A percentile compares a stretch with the other conserved stretches of the same genome.
Conservation (phyloP, 2,888 invertebrate genomes). For the Taphrorychus bicolor region DNA sequence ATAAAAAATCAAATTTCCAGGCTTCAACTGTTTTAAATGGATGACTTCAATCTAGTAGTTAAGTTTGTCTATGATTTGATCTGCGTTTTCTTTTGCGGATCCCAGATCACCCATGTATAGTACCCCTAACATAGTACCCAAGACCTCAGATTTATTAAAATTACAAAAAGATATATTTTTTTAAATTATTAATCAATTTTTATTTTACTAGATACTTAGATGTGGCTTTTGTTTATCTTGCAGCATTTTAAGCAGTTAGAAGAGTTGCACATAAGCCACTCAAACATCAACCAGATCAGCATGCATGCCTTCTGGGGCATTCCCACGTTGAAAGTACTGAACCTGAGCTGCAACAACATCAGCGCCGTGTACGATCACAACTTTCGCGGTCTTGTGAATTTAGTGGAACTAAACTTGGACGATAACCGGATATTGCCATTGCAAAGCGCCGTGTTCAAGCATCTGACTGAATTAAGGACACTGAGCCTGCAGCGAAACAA, state of each 20-base stretch:
- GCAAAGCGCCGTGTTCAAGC: constrained; percentile 78
- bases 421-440: constrained; percentile 77
- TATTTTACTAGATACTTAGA: neutral
- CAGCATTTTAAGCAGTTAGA: constrained; percentile 64
- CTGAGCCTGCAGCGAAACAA: constrained; percentile 73
- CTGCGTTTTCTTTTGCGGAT: too few species aligned
- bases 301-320: constrained; percentile 84
- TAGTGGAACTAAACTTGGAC: constrained; percentile 74
- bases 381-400: constrained; percentile 78
- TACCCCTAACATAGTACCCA: too few species aligned
- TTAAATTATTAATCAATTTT: neutral
- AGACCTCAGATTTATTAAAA: too few species aligned
- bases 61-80: too few species aligned
- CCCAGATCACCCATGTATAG: too few species aligned
- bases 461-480: constrained; percentile 72
- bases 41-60: too few species aligned
- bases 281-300: constrained; percentile 79
- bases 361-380: constrained; percentile 73
- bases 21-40: too few species aligned
- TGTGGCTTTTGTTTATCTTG: neutral
- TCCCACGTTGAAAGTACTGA: constrained; percentile 64
- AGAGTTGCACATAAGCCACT: constrained; percentile 75
- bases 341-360: constrained; percentile 78
- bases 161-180: neutral
- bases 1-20: too few species aligned